A percentile compares a stretch with the other conserved stretches of the same genome.
phyloP scores from a whole-genome alignment of 2,797 vertebrate genomes.

The Psittacula echo region DNA sequence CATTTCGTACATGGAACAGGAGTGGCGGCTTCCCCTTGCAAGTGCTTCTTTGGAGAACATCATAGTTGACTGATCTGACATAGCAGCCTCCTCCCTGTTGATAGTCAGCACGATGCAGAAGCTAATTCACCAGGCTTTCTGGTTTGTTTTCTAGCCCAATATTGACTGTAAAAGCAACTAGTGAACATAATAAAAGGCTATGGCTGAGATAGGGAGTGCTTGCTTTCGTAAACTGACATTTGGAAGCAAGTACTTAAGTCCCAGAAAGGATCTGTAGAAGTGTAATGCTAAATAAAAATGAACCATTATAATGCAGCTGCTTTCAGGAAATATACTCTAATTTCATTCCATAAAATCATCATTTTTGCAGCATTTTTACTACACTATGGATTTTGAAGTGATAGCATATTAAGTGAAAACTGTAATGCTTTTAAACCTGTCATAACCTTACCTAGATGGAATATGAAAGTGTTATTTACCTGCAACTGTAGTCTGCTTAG shows the following conservation, averaged over 20 bases:
- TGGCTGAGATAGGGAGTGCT: neutral
- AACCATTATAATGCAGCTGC: neutral
- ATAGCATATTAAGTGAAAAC: neutral
- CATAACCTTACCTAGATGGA: constrained; percentile 3
- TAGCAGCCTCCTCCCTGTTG: neutral
- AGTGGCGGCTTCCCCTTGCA: neutral
- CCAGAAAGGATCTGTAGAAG: neutral
- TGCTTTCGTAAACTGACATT: neutral
- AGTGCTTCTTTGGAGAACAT: neutral
- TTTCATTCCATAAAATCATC: neutral
- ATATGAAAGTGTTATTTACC: constrained; percentile 1
- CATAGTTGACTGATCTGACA: neutral
- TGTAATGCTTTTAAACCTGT: neutral
- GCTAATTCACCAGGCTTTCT: neutral
- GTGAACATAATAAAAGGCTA: neutral
- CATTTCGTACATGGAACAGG: neutral
- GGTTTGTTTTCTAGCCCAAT: neutral
- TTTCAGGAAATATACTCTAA: neutral
- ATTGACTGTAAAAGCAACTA: neutral
- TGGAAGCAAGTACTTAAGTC: neutral
- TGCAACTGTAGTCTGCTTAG: neutral
- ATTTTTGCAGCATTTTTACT: neutral
- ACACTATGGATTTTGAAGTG: neutral
- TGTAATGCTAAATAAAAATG: neutral
- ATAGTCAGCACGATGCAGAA: neutral